Conservation (phyloP, 2,113 vertebrate genomes). For the Laticauda laticaudata region DNA sequence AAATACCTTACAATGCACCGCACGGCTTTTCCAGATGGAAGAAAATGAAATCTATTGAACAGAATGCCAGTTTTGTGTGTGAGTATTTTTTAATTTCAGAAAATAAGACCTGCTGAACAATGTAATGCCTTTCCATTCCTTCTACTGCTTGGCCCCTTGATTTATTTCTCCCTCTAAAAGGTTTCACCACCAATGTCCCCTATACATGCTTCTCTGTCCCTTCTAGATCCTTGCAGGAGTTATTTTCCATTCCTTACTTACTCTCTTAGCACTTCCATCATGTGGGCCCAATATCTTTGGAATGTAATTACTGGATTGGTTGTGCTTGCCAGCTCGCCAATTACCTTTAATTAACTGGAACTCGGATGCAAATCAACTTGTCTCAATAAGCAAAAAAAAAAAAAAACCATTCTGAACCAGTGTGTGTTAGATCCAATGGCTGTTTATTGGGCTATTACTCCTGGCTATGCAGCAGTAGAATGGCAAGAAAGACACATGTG, state of each 20-base stretch:
- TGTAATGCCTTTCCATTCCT: neutral
- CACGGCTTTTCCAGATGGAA: neutral
- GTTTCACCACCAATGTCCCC: neutral
- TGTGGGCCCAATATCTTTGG: constrained; percentile 34
- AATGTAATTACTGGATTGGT: constrained; percentile 39
- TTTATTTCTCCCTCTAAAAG: constrained; percentile 12
- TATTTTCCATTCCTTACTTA: constrained; percentile 15
- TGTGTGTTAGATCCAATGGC: neutral
- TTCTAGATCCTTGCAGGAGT: constrained; percentile 22
- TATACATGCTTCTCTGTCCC: constrained; percentile 21
- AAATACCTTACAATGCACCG: neutral
- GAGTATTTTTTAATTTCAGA: neutral
- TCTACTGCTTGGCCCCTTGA: neutral
- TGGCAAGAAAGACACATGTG: neutral
- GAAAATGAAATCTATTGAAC: no score
- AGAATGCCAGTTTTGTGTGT: neutral
- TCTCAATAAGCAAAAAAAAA: constrained; percentile 24
- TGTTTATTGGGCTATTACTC: neutral
- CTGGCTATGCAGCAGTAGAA: neutral
- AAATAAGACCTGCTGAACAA: neutral
- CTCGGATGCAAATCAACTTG: constrained; percentile 33
- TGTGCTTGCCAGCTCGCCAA: constrained; percentile 37
- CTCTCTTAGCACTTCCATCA: constrained; percentile 28
- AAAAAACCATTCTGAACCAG: constrained; percentile 14
- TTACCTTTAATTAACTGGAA: constrained; percentile 49